Evolutionary conservation across 2,113 vertebrate species (phyloP).

Genomic region (Baryphthengus martii): DNA sequence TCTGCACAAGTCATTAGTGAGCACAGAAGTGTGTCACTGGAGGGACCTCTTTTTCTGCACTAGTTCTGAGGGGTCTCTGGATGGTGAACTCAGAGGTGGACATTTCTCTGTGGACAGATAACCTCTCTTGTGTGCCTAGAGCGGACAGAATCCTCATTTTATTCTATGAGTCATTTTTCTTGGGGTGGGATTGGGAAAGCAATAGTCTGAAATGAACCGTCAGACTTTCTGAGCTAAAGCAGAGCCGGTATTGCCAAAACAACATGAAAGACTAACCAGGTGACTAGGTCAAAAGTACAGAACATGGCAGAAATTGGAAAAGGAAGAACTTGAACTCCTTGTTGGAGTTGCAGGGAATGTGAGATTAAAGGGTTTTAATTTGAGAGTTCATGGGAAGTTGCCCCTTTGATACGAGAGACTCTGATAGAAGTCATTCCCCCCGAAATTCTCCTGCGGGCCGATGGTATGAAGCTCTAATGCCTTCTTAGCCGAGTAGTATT

Average conservation of each 20-base stretch:
- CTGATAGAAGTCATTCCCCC: background rate
- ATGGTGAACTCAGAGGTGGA: rapidly evolving
- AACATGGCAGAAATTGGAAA: background rate
- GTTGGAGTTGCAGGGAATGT: background rate
- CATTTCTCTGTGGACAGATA: background rate
- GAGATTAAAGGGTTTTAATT: background rate
- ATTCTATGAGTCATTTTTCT: background rate
- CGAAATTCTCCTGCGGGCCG: background rate
- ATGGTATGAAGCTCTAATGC: background rate
- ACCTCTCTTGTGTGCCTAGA: background rate
- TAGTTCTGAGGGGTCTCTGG: background rate
- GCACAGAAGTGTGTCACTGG: background rate
- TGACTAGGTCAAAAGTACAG: background rate
- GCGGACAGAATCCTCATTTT: background rate
- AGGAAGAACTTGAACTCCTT: background rate
- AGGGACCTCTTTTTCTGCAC: background rate
- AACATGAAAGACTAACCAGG: background rate
- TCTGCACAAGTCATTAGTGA: background rate
- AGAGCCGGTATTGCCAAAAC: background rate
- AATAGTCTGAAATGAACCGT: background rate
- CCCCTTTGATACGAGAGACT: background rate
- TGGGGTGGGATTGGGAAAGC: background rate
- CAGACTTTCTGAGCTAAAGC: background rate
- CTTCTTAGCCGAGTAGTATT: background rate
- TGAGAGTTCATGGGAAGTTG: background rate